Conservation (phyloP, 2,888 invertebrate genomes). For the Hypolimnas misippus region DNA sequence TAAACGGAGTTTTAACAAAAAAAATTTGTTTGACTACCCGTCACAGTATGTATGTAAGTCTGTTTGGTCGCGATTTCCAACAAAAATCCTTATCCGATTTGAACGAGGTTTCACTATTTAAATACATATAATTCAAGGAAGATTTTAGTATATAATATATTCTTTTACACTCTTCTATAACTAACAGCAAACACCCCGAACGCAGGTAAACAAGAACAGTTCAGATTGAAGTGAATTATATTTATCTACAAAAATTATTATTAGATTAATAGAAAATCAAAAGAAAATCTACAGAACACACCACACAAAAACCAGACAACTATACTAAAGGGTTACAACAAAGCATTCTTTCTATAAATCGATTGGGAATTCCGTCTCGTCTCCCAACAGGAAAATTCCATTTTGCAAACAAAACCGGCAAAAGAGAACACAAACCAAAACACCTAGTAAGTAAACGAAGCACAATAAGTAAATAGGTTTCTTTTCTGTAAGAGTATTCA, state of each 20-base stretch:
- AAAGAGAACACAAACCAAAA: constrained; percentile 75
- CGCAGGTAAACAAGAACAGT: too few relatives aligned
- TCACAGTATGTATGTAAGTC: too few relatives aligned
- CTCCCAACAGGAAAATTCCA: constrained; percentile 80
- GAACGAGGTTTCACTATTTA: too few relatives aligned
- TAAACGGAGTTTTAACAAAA: too few relatives aligned
- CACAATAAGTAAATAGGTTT: constrained; percentile 74
- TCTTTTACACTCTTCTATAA: too few relatives aligned
- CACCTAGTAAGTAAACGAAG: constrained; percentile 81
- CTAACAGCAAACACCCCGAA: too few relatives aligned
- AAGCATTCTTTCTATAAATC: constrained; percentile 60
- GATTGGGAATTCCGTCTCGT: constrained; percentile 73
- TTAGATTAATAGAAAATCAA: neutral
- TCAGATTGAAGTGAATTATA: too few relatives aligned
- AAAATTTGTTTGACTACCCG: too few relatives aligned
- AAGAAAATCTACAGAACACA: neutral
- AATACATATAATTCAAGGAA: too few relatives aligned
- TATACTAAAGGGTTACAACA: constrained; percentile 62
- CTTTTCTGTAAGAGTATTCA: neutral
- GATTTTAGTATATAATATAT: too few relatives aligned
- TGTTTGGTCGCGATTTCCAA: too few relatives aligned
- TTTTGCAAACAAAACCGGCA: constrained; percentile 74
- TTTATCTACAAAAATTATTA: neutral
- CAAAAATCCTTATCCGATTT: too few relatives aligned
- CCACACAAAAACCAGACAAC: constrained; percentile 5